phyloP scores from a whole-genome alignment of 2,113 vertebrate species.

The Turdus rufiventris region DNA sequence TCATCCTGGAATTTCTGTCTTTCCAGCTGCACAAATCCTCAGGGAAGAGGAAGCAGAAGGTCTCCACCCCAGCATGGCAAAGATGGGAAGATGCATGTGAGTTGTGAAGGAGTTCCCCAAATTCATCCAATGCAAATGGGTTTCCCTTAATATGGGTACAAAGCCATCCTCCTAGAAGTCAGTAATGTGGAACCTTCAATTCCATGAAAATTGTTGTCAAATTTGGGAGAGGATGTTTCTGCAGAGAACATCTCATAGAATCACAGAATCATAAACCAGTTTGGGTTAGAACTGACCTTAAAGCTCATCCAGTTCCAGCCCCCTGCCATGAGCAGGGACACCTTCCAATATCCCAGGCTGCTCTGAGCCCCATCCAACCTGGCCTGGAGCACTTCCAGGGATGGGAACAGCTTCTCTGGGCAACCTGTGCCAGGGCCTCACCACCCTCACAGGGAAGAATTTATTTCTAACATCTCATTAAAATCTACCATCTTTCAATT shows the following conservation, averaged over 20 bases:
- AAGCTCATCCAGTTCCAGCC: neutral
- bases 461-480: neutral
- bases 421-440: neutral
- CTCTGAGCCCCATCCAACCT: fast-evolving
- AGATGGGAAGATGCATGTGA: fast-evolving
- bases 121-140: neutral
- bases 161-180: neutral
- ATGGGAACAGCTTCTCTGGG: neutral
- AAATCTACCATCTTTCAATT: neutral
- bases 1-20: neutral
- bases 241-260: neutral
- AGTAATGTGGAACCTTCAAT: neutral
- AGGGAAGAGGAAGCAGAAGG: neutral
- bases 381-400: neutral
- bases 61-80: neutral
- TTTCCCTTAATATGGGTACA: neutral
- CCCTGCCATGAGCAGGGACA: neutral
- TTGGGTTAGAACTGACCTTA: neutral
- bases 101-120: neutral
- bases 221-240: neutral
- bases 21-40: neutral
- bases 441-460: neutral
- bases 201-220: neutral
- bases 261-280: neutral
- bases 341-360: fast-evolving